phyloP scores from a whole-genome alignment of 2,113 vertebrate genomes.

The Mastomys coucha region DNA sequence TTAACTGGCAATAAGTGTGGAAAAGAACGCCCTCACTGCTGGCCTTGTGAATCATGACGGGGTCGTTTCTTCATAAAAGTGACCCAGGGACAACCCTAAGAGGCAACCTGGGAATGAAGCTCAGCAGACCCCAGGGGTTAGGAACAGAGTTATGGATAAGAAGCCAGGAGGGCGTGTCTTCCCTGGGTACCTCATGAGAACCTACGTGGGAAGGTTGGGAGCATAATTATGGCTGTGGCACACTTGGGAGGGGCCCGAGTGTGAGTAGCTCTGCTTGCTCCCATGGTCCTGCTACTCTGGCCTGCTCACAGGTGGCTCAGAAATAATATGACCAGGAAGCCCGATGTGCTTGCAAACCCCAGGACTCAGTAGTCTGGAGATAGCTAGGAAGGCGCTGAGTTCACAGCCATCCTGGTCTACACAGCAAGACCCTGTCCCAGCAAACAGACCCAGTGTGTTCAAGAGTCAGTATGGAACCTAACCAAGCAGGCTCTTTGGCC shows the following conservation, averaged over 20 bases:
- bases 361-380: neutral
- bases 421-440: no score
- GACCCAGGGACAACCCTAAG: accelerated
- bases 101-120: neutral
- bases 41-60: neutral
- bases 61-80: neutral
- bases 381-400: neutral
- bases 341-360: neutral
- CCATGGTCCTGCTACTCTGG: neutral
- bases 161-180: accelerated
- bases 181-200: neutral
- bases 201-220: neutral
- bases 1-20: neutral
- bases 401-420: neutral
- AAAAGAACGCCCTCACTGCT: neutral
- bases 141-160: no score
- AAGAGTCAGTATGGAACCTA: neutral
- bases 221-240: accelerated
- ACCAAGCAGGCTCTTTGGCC: neutral
- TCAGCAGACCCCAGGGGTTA: neutral
- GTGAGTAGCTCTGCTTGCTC: accelerated
- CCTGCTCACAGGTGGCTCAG: neutral
- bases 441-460: neutral
- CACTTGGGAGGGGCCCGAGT: neutral
- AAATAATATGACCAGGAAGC: neutral